Evolutionary conservation across 2,113 vertebrate species (phyloP), one percentile per base, ranked within the genome.

Genomic region (Tetrax tetrax): DNA sequence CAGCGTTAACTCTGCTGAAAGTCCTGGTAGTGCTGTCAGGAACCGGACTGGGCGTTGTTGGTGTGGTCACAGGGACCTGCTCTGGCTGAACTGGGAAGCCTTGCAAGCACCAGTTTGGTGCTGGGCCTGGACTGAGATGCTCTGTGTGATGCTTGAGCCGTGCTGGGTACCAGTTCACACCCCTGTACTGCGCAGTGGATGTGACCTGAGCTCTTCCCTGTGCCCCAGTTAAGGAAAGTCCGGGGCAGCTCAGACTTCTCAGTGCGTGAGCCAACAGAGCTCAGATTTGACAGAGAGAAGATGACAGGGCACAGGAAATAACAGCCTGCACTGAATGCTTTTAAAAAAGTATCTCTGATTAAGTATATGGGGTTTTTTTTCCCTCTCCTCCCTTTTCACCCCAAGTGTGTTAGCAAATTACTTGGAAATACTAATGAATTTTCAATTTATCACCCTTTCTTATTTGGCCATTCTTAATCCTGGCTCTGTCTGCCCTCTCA

Each of bases 401-500:
- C 16, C 35, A 47, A 59, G 59, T 54, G 53, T 78, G 19, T 74
- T 83, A 84, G 80, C 81, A 96, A 61, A 91, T 85, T 12, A 90
- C 88, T 81, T 41, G 63, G 63, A 92, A 96, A 81, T 41, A 51
- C 16, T 85, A 79, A 41, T 82, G 68, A 82, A 93, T 74, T 95
- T 91, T 93, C 93, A 76, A 51, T 93, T 95, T 93, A 83, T 80
- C 68, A 33, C 24, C 38, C 54, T 45, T 13, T 93, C 75, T 95
- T 47, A 57, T 90, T 76, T 94, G 57, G 53, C 64, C 70, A 13
- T n/a, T 74, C n/a, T 90, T 81, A 88, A 60, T 91, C 76, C 65
- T 90, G 72, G 72, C 84, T 59, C 54, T 92, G 84, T 65, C 60
- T 72, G 51, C 76, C 83, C 76, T 91, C 57, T 86, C 69, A 48